Conservation (phyloP, 2,888 invertebrate species). For the Euclidia mi region DNA sequence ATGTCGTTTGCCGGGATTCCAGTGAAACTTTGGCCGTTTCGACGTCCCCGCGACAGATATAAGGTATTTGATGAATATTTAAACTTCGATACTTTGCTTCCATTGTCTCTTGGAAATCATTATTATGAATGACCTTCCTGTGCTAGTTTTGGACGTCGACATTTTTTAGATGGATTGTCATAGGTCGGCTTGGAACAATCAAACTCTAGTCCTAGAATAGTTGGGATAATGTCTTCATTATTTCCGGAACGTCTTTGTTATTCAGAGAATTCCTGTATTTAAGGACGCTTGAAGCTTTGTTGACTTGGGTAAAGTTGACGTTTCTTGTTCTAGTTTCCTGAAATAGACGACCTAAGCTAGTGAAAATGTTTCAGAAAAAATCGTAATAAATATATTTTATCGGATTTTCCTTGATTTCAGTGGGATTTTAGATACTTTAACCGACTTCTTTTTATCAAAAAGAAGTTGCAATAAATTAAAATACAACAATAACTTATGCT, state of each 20-base stretch:
- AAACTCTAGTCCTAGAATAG: constrained; percentile 25
- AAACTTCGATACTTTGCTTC: constrained; percentile 55
- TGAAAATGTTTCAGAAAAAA: not conserved
- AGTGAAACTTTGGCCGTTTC: constrained; percentile 50
- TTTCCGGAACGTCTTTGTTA: constrained; percentile 26
- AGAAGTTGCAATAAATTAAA: too few species aligned
- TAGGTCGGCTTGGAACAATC: constrained; percentile 30
- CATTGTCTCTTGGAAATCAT: constrained; percentile 50
- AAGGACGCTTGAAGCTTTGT: not conserved
- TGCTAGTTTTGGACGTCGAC: constrained; percentile 22
- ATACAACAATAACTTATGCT: too few species aligned
- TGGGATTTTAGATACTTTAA: too few species aligned
- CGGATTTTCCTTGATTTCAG: too few species aligned
- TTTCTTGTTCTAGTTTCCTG: not conserved
- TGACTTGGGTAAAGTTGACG: not conserved
- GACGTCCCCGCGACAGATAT: constrained; percentile 50
- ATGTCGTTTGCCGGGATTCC: constrained; percentile 55
- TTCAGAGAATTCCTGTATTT: not conserved
- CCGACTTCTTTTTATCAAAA: too few species aligned
- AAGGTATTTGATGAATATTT: constrained; percentile 62
- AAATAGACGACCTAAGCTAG: not conserved
- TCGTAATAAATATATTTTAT: constrained; percentile 6
- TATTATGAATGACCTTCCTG: constrained; percentile 38
- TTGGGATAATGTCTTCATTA: constrained; percentile 31
- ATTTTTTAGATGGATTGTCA: constrained; percentile 39